Base-by-base conservation (phyloP, 2,797 vertebrate genomes). In the Apogon talboti region DNA sequence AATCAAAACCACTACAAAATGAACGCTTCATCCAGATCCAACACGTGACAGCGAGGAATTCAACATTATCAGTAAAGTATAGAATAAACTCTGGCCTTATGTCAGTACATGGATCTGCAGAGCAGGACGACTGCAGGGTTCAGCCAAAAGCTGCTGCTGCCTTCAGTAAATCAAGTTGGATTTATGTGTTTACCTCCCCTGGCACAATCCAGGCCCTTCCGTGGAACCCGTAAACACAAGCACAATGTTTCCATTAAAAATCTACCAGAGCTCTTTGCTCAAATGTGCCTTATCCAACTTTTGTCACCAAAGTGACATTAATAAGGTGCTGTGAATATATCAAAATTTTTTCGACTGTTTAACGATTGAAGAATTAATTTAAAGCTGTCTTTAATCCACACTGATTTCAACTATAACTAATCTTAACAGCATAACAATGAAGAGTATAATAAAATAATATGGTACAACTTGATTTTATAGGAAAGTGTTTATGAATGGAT, bases 91-190 rank as follows among this genome's bases (percentile, higher is more conserved):
- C 70, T 85, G 76, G 60, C 61, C 70, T 37, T 43, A 41, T 38
- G 55, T 73, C 53, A 70, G 35, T 38, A 46, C 14, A 38, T 37
- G 41, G 65, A 81, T 80, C 67, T 69, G 76, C 64, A 56, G 75
- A 73, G 78, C 89, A 80, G 76, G 76, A 86, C 79, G 71, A 73
- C 61, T 18, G 63, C 40, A n/a, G 71, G 61, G 84, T 89, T 91
- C 85, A 84, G 85, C 90, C 90, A 92, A 86, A 81, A 87, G 76
- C 71, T 69, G 64, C 67, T 68, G 74, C 73, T 78, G 81, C 61
- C 56, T 78, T 80, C 62, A 73, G 61, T 81, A 82, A 72, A 87
- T 86, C 76, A 79, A 62, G 52, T 63, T 41, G 58, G 74, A 90
- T 88, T 83, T 53, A 76, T 69, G 65, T 11, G 62, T 84, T 85